phyloP scores from a whole-genome alignment of 64 coral and sea anemone species.

The Pachyseris speciosa region DNA sequence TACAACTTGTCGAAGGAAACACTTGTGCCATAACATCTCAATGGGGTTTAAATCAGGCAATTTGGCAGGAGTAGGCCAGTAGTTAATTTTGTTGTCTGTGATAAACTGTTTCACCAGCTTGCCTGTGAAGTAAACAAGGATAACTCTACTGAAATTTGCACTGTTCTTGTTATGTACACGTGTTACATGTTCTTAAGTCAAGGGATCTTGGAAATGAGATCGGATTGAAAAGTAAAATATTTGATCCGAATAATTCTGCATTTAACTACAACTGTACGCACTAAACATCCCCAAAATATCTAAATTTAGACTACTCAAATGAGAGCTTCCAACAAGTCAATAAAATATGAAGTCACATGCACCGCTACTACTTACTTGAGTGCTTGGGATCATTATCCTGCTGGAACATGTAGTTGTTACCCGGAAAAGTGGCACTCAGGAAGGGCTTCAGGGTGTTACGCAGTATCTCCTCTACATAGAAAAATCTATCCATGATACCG shows the following conservation, averaged over 20 bases:
- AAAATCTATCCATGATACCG: constrained; percentile 34
- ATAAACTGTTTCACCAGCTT: not conserved
- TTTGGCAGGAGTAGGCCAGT: constrained; percentile 19
- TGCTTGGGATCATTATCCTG: constrained; percentile 50
- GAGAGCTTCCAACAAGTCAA: not conserved
- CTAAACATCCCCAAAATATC: too few relatives aligned
- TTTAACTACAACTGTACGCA: too few relatives aligned
- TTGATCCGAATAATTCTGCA: too few relatives aligned
- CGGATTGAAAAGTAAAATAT: too few relatives aligned
- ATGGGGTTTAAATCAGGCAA: constrained; percentile 38
- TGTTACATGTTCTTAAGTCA: too few relatives aligned
- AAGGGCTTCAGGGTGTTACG: constrained; percentile 9
- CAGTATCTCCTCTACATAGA: constrained; percentile 15
- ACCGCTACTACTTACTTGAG: constrained; percentile 1
- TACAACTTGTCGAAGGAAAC: not conserved
- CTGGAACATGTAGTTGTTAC: constrained; percentile 35
- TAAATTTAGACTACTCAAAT: too few relatives aligned
- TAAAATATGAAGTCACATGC: not conserved
- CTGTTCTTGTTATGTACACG: too few relatives aligned
- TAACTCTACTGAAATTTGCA: not conserved
- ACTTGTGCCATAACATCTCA: not conserved
- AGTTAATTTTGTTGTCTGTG: not conserved
- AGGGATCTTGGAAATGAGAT: too few relatives aligned
- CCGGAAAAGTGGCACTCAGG: not conserved
- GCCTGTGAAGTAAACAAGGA: not conserved